These are phyloP conservation scores for Polyergus mexicanus DNA, from an alignment of 1,140 invertebrate genomes.

Conservation along the genomic window DNA sequence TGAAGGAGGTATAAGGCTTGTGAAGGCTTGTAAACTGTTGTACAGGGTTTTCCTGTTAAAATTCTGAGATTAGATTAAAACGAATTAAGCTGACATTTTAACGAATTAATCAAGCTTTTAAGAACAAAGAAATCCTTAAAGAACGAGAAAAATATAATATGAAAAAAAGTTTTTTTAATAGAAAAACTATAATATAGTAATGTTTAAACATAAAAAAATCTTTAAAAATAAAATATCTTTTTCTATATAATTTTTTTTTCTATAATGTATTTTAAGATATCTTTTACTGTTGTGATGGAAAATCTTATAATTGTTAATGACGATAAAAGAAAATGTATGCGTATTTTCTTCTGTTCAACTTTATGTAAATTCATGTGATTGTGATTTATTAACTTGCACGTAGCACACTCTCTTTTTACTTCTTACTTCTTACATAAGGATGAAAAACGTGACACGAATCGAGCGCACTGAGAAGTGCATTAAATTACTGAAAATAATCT, in stretches of 20 bases:
- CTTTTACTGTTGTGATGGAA: background rate
- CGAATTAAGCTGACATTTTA: background rate
- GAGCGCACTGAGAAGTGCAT: background rate
- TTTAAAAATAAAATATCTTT: background rate
- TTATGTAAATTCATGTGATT: background rate
- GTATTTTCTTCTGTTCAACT: background rate
- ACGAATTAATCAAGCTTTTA: background rate
- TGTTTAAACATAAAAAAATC: background rate
- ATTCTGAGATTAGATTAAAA: background rate
- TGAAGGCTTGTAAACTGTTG: conserved; percentile 2
- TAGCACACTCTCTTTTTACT: too few species aligned
- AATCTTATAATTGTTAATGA: background rate
- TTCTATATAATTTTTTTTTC: background rate
- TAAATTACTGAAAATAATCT: conserved; percentile 19
- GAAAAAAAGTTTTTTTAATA: background rate
- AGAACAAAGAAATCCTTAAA: background rate
- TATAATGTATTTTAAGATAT: background rate
- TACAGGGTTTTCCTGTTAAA: background rate
- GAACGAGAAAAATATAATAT: background rate
- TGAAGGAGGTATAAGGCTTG: conserved; percentile 16
- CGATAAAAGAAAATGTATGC: background rate
- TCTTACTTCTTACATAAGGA: conserved; percentile 18
- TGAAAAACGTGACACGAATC: background rate
- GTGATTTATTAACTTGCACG: conserved; percentile 13
- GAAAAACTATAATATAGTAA: background rate